Percentiles rank a stretch among this genome's conserved stretches.
These are phyloP conservation scores for Oenanthe oenanthe DNA, from an alignment of 2,113 vertebrate species.

Conservation along the genomic window DNA sequence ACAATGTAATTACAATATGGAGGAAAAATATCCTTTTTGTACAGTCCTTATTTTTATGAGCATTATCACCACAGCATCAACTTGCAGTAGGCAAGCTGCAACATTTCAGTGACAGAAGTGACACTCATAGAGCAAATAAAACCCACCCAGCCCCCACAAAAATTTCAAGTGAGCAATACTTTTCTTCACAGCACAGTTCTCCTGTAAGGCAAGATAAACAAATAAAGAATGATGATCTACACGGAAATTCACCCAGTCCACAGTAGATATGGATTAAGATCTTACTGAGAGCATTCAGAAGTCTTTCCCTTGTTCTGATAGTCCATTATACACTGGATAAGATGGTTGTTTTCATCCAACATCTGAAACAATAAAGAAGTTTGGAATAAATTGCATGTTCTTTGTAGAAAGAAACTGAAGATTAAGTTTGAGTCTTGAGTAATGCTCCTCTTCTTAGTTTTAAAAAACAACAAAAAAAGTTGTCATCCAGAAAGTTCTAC, in stretches of 20 bases:
- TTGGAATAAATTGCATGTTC: neutral
- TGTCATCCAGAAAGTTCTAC: neutral
- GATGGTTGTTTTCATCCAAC: constrained; percentile 99
- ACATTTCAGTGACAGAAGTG: neutral
- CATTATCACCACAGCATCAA: neutral
- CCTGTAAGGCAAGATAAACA: neutral
- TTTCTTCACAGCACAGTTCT: neutral
- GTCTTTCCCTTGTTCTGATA: constrained; percentile 99
- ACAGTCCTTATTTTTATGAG: neutral
- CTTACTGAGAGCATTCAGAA: constrained; percentile 98
- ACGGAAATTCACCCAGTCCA: neutral
- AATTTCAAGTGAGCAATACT: neutral
- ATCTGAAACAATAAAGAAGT: constrained; percentile 81
- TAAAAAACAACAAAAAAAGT: neutral
- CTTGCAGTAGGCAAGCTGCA: neutral
- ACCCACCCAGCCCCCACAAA: rapidly evolving
- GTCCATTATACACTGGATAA: constrained; percentile 99
- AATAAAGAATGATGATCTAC: neutral
- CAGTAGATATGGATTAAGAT: constrained; percentile 32
- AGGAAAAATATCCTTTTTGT: neutral
- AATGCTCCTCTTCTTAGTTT: neutral
- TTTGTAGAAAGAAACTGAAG: neutral
- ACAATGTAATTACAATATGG: neutral
- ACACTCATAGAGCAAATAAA: neutral
- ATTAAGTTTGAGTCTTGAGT: neutral